These are phyloP conservation scores for Cordilura impudica DNA, from an alignment of 2,888 invertebrate species.

Conservation along the genomic window DNA sequence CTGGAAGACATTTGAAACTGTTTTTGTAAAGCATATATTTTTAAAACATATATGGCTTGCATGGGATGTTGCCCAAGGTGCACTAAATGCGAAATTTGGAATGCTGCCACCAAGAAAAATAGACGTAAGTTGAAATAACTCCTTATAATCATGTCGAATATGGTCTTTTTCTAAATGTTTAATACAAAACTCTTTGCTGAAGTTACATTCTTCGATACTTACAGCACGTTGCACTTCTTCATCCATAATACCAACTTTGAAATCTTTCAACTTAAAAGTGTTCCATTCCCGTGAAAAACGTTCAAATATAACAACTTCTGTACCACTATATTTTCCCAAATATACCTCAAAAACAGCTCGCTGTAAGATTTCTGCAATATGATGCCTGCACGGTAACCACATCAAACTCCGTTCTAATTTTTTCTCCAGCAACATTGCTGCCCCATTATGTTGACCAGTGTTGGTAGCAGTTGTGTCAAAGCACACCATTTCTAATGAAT, in stretches of 20 bases:
- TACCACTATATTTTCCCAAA: slow-evolving; percentile 28
- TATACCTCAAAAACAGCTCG: slow-evolving; percentile 27
- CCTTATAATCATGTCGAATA: no score
- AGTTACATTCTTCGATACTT: slow-evolving; percentile 29
- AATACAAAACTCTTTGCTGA: slow-evolving; percentile 20
- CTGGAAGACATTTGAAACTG: slow-evolving; percentile 35
- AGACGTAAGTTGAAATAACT: neutral
- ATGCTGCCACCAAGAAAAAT: slow-evolving; percentile 39
- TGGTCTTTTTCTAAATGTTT: no score
- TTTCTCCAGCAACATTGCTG: slow-evolving; percentile 16
- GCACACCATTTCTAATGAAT: no score
- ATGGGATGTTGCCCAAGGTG: slow-evolving; percentile 11
- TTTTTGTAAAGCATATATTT: slow-evolving; percentile 32
- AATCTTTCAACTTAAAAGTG: no score
- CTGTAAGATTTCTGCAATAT: no score
- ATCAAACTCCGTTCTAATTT: no score
- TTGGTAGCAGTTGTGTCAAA: no score
- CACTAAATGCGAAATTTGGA: slow-evolving; percentile 30
- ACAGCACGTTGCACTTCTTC: no score
- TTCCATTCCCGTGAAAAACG: no score
- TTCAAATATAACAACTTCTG: slow-evolving; percentile 29
- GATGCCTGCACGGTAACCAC: no score
- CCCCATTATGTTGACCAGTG: slow-evolving; percentile 33
- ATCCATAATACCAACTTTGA: slow-evolving; percentile 21
- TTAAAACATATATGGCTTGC: slow-evolving; percentile 33